A percentile compares a stretch with the other conserved stretches of the same genome.
phyloP scores from a whole-genome alignment of 2,113 vertebrate species.

The Dascyllus trimaculatus region DNA sequence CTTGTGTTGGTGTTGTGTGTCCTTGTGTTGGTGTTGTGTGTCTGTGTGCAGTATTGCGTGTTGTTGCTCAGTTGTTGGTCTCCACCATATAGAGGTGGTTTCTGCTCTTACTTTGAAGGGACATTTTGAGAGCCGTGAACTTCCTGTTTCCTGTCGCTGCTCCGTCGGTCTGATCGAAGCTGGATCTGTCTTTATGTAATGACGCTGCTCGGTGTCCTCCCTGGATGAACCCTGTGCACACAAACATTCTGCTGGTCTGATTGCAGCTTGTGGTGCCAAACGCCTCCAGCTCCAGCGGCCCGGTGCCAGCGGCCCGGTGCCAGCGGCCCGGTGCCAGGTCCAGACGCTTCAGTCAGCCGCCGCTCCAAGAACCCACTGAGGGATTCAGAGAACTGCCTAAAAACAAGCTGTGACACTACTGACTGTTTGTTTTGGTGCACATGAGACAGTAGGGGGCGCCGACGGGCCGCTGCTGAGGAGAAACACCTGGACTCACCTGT shows the following conservation, averaged over 20 bases:
- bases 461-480: too few species aligned
- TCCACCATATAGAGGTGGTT: too few species aligned
- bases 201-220: neutral
- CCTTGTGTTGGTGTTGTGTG: too few species aligned
- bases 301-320: slow-evolving; percentile 4
- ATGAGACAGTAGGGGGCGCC: neutral
- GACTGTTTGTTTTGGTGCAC: slow-evolving; percentile 16
- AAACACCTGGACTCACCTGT: too few species aligned
- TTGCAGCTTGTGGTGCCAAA: slow-evolving; percentile 29
- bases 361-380: slow-evolving; percentile 41
- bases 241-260: neutral
- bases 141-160: too few species aligned
- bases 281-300: slow-evolving; percentile 17
- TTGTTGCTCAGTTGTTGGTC: too few species aligned
- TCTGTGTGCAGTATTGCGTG: too few species aligned
- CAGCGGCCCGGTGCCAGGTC: neutral
- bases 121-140: too few species aligned
- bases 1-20: too few species aligned
- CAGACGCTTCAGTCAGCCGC: slow-evolving; percentile 7
- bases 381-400: slow-evolving; percentile 29
- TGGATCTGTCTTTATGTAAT: neutral
- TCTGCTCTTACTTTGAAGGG: too few species aligned
- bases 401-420: slow-evolving; percentile 13
- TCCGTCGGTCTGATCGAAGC: too few species aligned
- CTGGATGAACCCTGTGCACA: neutral